phyloP scores from a whole-genome alignment of 2,888 invertebrate genomes.

The Arrhopalites spinosus region DNA sequence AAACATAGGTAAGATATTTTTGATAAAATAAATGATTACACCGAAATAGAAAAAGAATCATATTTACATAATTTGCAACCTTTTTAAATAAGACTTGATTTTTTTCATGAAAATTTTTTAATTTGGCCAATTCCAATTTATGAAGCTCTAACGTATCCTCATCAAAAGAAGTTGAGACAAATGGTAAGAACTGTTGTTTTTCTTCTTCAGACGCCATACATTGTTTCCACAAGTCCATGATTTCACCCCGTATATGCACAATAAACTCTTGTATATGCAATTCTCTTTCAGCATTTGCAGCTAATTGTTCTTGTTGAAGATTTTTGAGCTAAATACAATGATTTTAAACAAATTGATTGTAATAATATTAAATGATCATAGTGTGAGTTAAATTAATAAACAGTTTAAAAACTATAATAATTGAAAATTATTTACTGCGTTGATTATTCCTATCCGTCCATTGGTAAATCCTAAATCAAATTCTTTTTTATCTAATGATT shows the following conservation, averaged over 20 bases:
- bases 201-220: constrained; percentile 14
- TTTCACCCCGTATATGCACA: constrained; percentile 15
- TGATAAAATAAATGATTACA: not conserved
- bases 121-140: constrained; percentile 16
- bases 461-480: too few species aligned
- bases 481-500: too few species aligned
- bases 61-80: not conserved
- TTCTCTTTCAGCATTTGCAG: not conserved
- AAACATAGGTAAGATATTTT: not conserved
- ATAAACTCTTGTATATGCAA: not conserved
- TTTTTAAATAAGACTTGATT: constrained; percentile 20
- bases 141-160: constrained; percentile 4
- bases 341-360: not conserved
- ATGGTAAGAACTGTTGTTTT: not conserved
- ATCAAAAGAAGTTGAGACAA: not conserved
- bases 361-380: not conserved
- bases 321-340: not conserved
- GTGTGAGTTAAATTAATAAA: too few species aligned
- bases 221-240: constrained; percentile 14
- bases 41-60: not conserved
- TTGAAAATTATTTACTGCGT: too few species aligned
- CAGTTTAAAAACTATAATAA: too few species aligned
- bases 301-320: not conserved
- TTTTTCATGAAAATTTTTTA: constrained; percentile 18
- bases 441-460: too few species aligned